A percentile compares a stretch with the other conserved stretches of the same genome.
Conservation (phyloP, 2,888 invertebrate species). For the Rhyacophila evoluta region DNA sequence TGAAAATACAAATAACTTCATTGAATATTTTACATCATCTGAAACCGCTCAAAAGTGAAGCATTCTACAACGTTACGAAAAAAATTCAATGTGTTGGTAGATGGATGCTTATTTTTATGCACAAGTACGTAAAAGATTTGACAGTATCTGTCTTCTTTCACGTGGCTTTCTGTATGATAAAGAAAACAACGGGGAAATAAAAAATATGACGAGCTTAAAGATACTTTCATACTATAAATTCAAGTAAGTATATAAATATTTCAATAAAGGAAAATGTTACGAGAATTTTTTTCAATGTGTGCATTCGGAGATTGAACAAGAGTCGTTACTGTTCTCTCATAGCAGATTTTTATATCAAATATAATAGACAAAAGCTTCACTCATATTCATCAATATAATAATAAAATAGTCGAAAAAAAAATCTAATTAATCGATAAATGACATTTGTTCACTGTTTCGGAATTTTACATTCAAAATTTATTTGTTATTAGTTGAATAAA, state of each 20-base stretch:
- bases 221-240: constrained; percentile 13
- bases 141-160: constrained; percentile 24
- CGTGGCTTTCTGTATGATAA: constrained; percentile 19
- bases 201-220: constrained; percentile 24
- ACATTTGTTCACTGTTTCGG: no score
- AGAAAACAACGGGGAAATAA: constrained; percentile 3
- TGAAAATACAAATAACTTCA: neutral
- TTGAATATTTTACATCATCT: neutral
- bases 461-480: no score
- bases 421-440: no score
- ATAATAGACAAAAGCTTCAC: no score
- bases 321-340: neutral
- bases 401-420: no score
- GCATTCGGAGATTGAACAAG: neutral
- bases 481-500: no score
- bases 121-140: constrained; percentile 18
- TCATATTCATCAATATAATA: no score
- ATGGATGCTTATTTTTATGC: constrained; percentile 5
- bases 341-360: no score
- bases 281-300: neutral
- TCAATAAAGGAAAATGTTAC: constrained; percentile 9
- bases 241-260: constrained; percentile 24
- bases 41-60: constrained; percentile 6
- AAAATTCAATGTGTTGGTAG: constrained; percentile 13
- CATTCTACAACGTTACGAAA: neutral